Evolutionary conservation across 2,797 vertebrate genomes (phyloP).

Genomic region (Argentina silus): DNA sequence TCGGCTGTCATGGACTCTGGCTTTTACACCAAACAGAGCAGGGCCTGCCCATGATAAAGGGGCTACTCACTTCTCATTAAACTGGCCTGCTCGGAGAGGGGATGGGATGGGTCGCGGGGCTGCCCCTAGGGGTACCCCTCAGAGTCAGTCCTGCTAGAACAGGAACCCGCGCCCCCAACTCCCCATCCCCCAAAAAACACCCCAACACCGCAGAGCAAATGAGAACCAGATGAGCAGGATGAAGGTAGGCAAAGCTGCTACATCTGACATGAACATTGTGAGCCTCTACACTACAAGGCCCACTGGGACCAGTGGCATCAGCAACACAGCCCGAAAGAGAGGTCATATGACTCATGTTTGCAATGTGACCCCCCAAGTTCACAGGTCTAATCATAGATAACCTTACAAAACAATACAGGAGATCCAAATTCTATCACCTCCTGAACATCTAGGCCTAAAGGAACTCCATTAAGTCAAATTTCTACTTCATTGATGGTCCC

Average conservation of each 20-base stretch:
- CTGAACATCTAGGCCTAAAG: too few relatives aligned
- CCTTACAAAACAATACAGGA: too few relatives aligned
- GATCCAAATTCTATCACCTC: too few relatives aligned
- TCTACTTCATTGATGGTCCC: neutral
- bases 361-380: neutral
- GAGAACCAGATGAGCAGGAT: conserved; percentile 64
- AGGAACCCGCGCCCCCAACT: conserved; percentile 35
- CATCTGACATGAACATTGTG: conserved; percentile 39
- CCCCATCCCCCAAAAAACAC: conserved; percentile 11
- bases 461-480: too few relatives aligned
- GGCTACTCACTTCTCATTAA: conserved; percentile 28
- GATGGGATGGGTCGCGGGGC: neutral
- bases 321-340: conserved; percentile 10
- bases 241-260: conserved; percentile 18
- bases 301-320: conserved; percentile 23
- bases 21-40: conserved; percentile 45
- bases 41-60: conserved; percentile 12
- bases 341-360: neutral
- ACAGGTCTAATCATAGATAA: too few relatives aligned
- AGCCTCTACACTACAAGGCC: conserved; percentile 7
- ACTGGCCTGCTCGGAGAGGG: conserved; percentile 4
- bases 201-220: conserved; percentile 59
- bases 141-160: conserved; percentile 37
- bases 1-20: conserved; percentile 39
- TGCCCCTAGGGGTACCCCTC: conserved; percentile 17